Conservation (phyloP, 1,140 invertebrate species). For the Drosophila sp. region DNA sequence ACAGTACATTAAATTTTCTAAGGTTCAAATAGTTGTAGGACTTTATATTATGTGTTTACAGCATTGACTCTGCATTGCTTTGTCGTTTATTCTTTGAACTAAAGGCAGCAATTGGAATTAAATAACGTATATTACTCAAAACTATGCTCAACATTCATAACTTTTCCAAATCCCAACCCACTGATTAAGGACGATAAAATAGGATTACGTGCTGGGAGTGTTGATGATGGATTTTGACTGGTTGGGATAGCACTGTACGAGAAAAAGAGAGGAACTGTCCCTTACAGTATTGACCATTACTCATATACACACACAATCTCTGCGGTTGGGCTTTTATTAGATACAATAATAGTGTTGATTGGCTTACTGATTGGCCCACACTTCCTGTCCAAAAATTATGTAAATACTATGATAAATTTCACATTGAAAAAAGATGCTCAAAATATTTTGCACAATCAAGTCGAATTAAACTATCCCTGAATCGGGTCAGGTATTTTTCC, state of each 20-base stretch:
- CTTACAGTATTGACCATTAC: constrained; percentile 47
- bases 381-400: constrained; percentile 64
- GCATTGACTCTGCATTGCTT: background rate
- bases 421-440: constrained; percentile 62
- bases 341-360: constrained; percentile 78
- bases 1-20: too few species aligned
- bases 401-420: constrained; percentile 79
- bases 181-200: constrained; percentile 73
- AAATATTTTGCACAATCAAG: constrained; percentile 66
- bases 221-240: constrained; percentile 42
- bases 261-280: constrained; percentile 17
- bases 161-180: constrained; percentile 44
- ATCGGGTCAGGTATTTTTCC: constrained; percentile 17
- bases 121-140: constrained; percentile 20
- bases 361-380: constrained; percentile 65
- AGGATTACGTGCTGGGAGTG: constrained; percentile 64
- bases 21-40: too few species aligned
- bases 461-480: constrained; percentile 36
- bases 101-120: background rate
- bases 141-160: constrained; percentile 46
- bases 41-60: too few species aligned
- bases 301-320: constrained; percentile 54
- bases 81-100: background rate
- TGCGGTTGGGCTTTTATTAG: constrained; percentile 74
- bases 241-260: constrained; percentile 10